Base-by-base conservation (phyloP, 2,888 invertebrate species). In the Chromoteleia sp. region DNA sequence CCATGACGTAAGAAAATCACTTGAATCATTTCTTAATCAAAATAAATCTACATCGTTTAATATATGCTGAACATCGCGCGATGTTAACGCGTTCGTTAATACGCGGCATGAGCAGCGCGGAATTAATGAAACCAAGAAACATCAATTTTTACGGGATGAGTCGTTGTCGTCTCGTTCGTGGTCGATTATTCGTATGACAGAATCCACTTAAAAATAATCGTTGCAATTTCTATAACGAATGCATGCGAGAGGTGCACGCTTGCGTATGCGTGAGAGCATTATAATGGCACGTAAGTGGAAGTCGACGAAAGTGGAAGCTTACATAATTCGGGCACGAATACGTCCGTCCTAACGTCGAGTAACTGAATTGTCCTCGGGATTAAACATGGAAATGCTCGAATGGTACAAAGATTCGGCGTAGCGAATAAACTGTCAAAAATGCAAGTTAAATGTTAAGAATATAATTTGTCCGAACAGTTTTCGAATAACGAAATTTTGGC, bases 291-390 rank as follows among this genome's bases (percentile, higher is more conserved):
- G 86, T 84, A 85, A 86, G 87, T 86, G 75, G 87, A 85, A 87
- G 86, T 86, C 88, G 84, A 88, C 88, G 88, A 89, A 89, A 89
- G 88, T 87, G 84, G 83, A 56, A 77, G 85, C 84, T 89, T 89
- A 88, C 85, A 81, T 88, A 87, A 88, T 86, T 87, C 86, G 85
- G 83, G 86, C 87, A 86, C 86, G 87, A 86, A 86, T 87, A 85
- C 83, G 84, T 85, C 86, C 86, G 85, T 87, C 86, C 85, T 84
- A 82, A 84, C 71, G 78, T 78, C 63, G 80, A 80, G 36, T 80
- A 75, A 81, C 50, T 48, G 41, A 65, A 79, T 63, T 70, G 70
- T 70, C 70, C 56, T 68, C 39, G n/a, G 12, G 14, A 41, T 14
- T 21, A 48, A 41, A 41, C 45, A 58, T 29, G 19, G 43, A 58